Base-by-base conservation (phyloP, 2,113 vertebrate genomes). In the Callocephalon fimbriatum region DNA sequence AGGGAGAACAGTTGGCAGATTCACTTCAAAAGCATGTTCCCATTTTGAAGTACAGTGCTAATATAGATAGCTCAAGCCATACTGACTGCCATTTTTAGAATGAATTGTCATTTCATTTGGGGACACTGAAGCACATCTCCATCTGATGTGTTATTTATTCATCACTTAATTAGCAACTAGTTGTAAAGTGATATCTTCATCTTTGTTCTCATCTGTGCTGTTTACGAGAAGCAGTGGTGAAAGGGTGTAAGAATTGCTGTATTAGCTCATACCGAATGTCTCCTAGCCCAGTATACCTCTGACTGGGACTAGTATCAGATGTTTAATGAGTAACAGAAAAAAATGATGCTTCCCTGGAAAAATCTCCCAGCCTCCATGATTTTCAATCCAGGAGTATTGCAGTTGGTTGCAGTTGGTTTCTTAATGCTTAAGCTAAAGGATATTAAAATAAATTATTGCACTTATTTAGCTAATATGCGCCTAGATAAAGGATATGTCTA, bases 141-240 rank as follows among this genome's bases (percentile, higher is more conserved):
- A 78, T 93, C 73, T 93, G 90, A 95, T 71, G 32, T 90, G 73
- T 90, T 86, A 76, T 18, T 77, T 90, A 61, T 86, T 92, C 37
- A 32, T 70, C 45, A 68, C 48, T 86, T 92, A 93, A 88, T 95
- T 92, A 88, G 45, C 31, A 93, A 35, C 53, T 93, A 70, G 29
- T 45, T 83, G 59, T 56, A 42, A 94, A 90, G 66, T 44, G 35
- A 3, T 59, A 59, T 59, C 78, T 73, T 93, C 48, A 31, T 70
- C 40, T 95, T 86, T 58, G 56, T 85, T 92, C 72, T 88, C 10
- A 7, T 90, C 76, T 86, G 63, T 90, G 2, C 32, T 72, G 32
- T 68, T 93, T 35, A n/a, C 17, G n/a, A 84, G 58, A 86, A 58
- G 45, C 48, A 23, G 22, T 48, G 48, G 18, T 70, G 70, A 92